Base-by-base conservation (phyloP, 2,113 vertebrate species). In the Camarhynchus parvulus region DNA sequence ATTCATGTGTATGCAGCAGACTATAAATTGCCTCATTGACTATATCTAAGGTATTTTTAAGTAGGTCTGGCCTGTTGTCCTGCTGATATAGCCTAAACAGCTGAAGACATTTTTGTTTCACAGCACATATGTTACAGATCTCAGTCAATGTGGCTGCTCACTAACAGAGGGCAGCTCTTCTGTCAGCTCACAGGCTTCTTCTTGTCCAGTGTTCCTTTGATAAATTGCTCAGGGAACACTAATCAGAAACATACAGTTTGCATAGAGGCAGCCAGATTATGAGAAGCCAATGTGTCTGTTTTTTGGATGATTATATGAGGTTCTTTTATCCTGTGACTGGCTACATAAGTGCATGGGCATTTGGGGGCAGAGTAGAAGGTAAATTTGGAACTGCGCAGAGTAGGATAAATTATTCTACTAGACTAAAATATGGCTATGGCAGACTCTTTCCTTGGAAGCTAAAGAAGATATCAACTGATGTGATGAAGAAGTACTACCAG, bases 161-260 rank as follows among this genome's bases (percentile, higher is more conserved):
- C 15, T 92, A 76, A 86, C 12, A 89, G 49, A 84, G 88, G 84
- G 73, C 44, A 94, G 47, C 55, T 72, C 44, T 82, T 75, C 10
- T 31, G 41, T 90, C 89, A 42, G 15, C 9, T 90, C 31, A 88
- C 39, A 59, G 68, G 31, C 56, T 91, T 70, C 50, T 74, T 83
- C 28, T 50, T 86, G 59, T 52, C 46, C 58, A 81, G 8, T 58
- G 16, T 47, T 87, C 70, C 92, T 94, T 93, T 94, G 66, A 88
- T 64, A 64, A 82, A 69, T 87, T 96, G 69, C 47, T 91, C 37
- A 77, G 27, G 25, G 37, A 92, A 86, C 9, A 4, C 55, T 92
- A 69, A 96, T 91, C 66, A 89, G 78, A 90, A 92, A 85, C 35
- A 82, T 42, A n/a, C 7, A 89, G 53, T 96, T 49, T 92, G 22